Conservation (phyloP, 2,888 invertebrate species). For the Tinea trinotella region DNA sequence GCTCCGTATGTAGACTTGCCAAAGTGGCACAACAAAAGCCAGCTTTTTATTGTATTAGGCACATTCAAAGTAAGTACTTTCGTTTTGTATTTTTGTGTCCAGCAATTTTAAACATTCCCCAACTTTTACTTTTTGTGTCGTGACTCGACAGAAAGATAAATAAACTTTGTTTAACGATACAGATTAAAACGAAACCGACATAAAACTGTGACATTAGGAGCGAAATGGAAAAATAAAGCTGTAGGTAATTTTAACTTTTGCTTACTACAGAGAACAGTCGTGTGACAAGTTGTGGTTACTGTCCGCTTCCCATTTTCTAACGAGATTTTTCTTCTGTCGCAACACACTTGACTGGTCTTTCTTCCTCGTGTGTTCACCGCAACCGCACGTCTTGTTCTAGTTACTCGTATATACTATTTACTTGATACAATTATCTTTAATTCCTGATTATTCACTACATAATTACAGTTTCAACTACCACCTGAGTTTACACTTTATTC, state of each 20-base stretch:
- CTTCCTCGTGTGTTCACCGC: slow-evolving; percentile 12
- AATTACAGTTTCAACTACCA: too few species aligned
- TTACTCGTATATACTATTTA: background rate
- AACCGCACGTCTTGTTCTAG: background rate
- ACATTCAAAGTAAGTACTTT: slow-evolving; percentile 29
- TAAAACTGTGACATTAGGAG: slow-evolving; percentile 8
- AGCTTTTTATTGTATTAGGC: slow-evolving; percentile 20
- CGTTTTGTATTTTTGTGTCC: slow-evolving; percentile 31
- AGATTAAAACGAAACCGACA: background rate
- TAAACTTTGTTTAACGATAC: slow-evolving; percentile 20
- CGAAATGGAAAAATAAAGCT: slow-evolving; percentile 1
- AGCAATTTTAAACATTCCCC: slow-evolving; percentile 32
- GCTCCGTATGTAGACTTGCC: slow-evolving; percentile 21
- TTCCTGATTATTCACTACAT: too few species aligned
- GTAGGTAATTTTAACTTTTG: slow-evolving; percentile 15
- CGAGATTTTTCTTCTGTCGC: slow-evolving; percentile 50
- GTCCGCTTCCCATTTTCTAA: slow-evolving; percentile 68
- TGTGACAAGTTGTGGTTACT: slow-evolving; percentile 45
- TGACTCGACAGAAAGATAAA: slow-evolving; percentile 36
- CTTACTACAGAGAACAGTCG: slow-evolving; percentile 27
- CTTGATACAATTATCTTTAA: too few species aligned
- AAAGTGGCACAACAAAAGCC: slow-evolving; percentile 28
- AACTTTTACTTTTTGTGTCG: slow-evolving; percentile 50
- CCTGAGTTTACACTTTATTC: too few species aligned
- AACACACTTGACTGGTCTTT: slow-evolving; percentile 16